These are phyloP conservation scores for Melanostoma scalare DNA, from an alignment of 2,888 invertebrate genomes.

Conservation along the genomic window DNA sequence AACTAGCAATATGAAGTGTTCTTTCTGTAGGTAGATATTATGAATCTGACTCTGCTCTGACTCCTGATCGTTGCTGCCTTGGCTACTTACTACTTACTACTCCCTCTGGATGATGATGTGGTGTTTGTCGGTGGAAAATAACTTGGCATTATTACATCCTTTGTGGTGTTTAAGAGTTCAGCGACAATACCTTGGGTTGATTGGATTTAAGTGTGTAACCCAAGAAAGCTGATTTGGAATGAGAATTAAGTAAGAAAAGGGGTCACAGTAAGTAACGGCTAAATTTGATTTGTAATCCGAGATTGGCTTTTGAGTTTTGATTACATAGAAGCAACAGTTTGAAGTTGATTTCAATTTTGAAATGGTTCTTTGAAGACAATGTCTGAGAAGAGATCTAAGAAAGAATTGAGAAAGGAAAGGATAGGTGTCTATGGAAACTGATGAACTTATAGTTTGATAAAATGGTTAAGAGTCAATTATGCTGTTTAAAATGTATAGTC, in stretches of 20 bases:
- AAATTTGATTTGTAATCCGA: constrained; percentile 62
- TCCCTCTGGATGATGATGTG: constrained; percentile 18
- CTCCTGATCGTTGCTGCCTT: too few species aligned
- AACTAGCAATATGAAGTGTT: constrained; percentile 9
- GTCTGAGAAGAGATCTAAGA: too few species aligned
- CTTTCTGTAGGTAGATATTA: too few species aligned
- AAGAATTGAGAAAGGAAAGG: too few species aligned
- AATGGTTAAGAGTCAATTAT: too few species aligned
- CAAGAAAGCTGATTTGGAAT: constrained; percentile 49
- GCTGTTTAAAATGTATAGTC: too few species aligned
- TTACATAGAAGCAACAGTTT: constrained; percentile 34
- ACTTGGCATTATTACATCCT: constrained; percentile 62
- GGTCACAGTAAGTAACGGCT: constrained; percentile 34
- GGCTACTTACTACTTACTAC: too few species aligned
- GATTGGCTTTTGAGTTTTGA: constrained; percentile 36
- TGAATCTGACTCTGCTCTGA: neutral
- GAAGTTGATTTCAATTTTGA: neutral
- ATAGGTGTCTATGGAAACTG: too few species aligned
- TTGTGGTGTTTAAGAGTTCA: constrained; percentile 64
- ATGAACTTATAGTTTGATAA: too few species aligned
- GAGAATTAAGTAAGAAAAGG: neutral
- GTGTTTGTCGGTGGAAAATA: constrained; percentile 56
- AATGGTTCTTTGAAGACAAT: neutral
- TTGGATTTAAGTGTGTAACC: constrained; percentile 65
- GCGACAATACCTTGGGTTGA: constrained; percentile 55